Conservation (phyloP, 2,797 vertebrate genomes). For the Chiloscyllium punctatum region DNA sequence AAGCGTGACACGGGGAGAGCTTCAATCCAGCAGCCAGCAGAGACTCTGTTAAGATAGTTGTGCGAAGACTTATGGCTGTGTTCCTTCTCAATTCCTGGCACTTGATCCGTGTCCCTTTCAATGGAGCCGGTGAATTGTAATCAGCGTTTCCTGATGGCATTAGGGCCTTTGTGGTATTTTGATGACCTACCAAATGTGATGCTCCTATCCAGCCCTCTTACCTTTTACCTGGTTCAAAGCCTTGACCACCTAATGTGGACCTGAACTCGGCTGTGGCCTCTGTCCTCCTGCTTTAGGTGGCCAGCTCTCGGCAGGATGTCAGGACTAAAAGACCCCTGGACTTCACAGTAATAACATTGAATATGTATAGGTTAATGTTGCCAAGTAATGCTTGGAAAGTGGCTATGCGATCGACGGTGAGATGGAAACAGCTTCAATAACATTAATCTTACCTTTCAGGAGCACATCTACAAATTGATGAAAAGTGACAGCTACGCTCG, state of each 20-base stretch:
- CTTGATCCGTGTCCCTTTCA: background rate
- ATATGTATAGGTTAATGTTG: background rate
- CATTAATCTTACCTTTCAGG: conserved; percentile 62
- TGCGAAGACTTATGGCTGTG: background rate
- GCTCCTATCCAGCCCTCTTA: background rate
- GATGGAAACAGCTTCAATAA: background rate
- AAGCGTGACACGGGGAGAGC: background rate
- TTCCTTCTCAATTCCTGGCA: background rate
- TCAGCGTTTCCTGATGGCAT: background rate
- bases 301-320: background rate
- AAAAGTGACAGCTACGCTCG: conserved; percentile 96
- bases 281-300: background rate
- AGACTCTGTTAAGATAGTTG: background rate
- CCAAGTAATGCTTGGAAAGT: background rate
- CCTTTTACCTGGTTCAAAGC: background rate
- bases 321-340: background rate
- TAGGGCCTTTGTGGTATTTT: background rate
- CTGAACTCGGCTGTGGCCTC: background rate
- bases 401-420: background rate
- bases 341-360: background rate
- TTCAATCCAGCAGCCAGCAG: background rate
- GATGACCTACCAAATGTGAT: background rate
- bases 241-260: background rate
- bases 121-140: too few relatives aligned
- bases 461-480: conserved; percentile 96